A percentile compares a stretch with the other conserved stretches of the same genome.
phyloP scores from a whole-genome alignment of 2,888 invertebrate species.

The Nomada fabriciana region DNA sequence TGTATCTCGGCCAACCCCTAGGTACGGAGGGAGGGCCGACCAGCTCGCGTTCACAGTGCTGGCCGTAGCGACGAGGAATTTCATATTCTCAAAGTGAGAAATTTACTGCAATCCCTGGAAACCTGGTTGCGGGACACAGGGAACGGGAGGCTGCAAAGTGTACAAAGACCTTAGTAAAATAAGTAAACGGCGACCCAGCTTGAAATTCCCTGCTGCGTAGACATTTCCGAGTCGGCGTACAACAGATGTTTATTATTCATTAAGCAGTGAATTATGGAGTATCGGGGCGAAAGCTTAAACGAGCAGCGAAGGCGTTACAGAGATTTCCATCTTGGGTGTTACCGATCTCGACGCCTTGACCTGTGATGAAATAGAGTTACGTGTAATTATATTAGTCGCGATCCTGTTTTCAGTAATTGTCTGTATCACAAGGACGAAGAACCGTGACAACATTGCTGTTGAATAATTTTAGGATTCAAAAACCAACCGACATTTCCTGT shows the following conservation, averaged over 20 bases:
- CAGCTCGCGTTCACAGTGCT: slow-evolving; percentile 21
- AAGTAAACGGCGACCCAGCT: slow-evolving; percentile 33
- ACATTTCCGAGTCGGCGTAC: slow-evolving; percentile 18
- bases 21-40: slow-evolving; percentile 19
- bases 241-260: slow-evolving; percentile 32
- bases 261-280: slow-evolving; percentile 28
- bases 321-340: no score
- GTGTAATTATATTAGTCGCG: no score
- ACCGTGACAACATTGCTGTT: no score
- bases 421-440: no score
- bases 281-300: slow-evolving; percentile 4
- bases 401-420: no score
- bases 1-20: slow-evolving; percentile 64
- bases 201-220: slow-evolving; percentile 10
- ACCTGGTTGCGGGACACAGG: slow-evolving; percentile 36
- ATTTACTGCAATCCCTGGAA: slow-evolving; percentile 67
- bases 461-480: no score
- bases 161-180: slow-evolving; percentile 50
- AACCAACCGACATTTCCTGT: no score
- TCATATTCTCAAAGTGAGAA: slow-evolving; percentile 76
- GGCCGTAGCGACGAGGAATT: slow-evolving; percentile 68
- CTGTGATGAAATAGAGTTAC: no score
- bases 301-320: not conserved
- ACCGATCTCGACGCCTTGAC: no score
- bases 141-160: slow-evolving; percentile 8